Conservation (phyloP, 1,140 invertebrate genomes). For the Ostrea denselamellosa region DNA sequence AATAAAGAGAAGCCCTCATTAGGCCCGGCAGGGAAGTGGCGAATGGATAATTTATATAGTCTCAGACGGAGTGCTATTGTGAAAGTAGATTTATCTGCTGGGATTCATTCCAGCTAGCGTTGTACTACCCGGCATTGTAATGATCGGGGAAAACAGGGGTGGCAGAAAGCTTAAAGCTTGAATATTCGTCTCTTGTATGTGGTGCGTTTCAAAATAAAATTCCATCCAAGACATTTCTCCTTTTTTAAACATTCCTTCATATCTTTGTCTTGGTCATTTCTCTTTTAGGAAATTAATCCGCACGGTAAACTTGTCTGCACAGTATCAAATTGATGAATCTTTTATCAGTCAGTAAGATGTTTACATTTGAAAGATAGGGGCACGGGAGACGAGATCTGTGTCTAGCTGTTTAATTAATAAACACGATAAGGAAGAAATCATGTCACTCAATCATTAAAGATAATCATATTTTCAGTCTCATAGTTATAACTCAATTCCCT, state of each 20-base stretch:
- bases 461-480: conserved; percentile 16
- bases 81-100: not conserved
- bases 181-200: not conserved
- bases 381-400: not conserved
- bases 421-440: conserved; percentile 35
- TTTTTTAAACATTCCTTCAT: not conserved
- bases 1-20: conserved; percentile 26
- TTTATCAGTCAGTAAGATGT: conserved; percentile 30
- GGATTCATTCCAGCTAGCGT: not conserved
- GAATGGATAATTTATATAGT: conserved; percentile 39
- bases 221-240: not conserved
- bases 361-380: conserved; percentile 24
- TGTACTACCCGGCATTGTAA: not conserved
- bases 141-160: not conserved
- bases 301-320: conserved; percentile 10
- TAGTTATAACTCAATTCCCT: conserved; percentile 35
- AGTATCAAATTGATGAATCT: conserved; percentile 33
- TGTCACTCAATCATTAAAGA: conserved; percentile 41
- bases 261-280: not conserved
- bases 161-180: not conserved
- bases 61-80: not conserved
- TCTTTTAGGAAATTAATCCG: not conserved
- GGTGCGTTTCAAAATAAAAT: not conserved
- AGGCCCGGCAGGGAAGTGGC: conserved; percentile 22
- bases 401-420: conserved; percentile 28